Evolutionary conservation across 2,888 invertebrate genomes (phyloP).

Genomic region (Pammene fasciana): DNA sequence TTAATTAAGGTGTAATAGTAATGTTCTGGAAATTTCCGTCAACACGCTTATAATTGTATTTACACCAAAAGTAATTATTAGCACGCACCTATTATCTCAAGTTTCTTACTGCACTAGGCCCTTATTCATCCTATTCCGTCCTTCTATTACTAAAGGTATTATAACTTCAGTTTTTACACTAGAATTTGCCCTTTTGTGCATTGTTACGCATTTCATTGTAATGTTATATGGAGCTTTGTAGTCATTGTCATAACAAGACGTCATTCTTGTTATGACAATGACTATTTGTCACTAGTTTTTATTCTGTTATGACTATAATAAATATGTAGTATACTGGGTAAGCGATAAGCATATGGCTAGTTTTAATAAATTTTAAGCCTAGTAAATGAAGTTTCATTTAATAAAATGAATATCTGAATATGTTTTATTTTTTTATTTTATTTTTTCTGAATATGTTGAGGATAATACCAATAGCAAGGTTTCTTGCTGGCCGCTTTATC

Average conservation of each 20-base stretch:
- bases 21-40: constrained; percentile 16
- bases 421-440: no score
- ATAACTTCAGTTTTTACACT: not conserved
- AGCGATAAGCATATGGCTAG: no score
- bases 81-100: constrained; percentile 21
- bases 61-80: constrained; percentile 5
- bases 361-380: no score
- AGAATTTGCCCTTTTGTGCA: not conserved
- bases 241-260: not conserved
- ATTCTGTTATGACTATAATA: not conserved
- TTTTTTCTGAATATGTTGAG: no score
- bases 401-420: no score
- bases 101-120: not conserved
- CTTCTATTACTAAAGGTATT: not conserved
- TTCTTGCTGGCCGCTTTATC: no score
- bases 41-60: not conserved
- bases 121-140: not conserved
- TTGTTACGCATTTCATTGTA: not conserved
- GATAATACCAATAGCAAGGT: no score
- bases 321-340: no score
- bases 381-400: no score
- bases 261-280: not conserved
- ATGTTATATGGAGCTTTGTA: not conserved
- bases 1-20: not conserved
- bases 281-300: not conserved